These are phyloP conservation scores for Cherax quadricarinatus DNA, from an alignment of 1,140 invertebrate genomes.

Conservation along the genomic window DNA sequence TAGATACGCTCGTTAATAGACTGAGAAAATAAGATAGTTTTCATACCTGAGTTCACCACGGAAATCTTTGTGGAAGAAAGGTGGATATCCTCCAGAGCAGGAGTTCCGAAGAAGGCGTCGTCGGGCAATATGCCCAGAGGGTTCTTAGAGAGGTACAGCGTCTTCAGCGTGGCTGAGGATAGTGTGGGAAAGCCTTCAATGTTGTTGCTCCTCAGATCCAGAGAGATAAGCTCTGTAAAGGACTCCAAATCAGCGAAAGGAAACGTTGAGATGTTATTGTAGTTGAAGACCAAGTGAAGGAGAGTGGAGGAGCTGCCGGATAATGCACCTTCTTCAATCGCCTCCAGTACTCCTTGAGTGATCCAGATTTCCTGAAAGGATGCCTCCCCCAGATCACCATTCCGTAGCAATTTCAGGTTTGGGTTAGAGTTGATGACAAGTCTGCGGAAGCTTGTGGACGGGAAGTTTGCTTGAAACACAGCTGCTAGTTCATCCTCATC, in stretches of 20 bases:
- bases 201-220: background rate
- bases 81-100: background rate
- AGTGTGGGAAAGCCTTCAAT: slow-evolving; percentile 1
- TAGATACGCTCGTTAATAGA: background rate
- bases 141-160: background rate
- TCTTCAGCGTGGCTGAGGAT: background rate
- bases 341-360: slow-evolving; percentile 11
- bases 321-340: background rate
- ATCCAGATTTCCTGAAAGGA: slow-evolving; percentile 12
- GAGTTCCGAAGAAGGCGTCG: background rate
- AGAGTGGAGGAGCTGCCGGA: background rate
- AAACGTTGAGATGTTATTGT: slow-evolving; percentile 1
- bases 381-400: background rate
- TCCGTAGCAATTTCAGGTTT: background rate
- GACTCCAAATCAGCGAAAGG: background rate
- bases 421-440: background rate
- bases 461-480: slow-evolving; percentile 23
- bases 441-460: background rate
- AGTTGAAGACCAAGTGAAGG: background rate
- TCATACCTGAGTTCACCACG: background rate
- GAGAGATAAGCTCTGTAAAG: background rate
- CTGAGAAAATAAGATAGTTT: too few species aligned
- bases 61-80: background rate
- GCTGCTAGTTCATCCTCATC: background rate
- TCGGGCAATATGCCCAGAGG: background rate